Conservation (phyloP, 2,113 vertebrate species). For the Petroica traversi region DNA sequence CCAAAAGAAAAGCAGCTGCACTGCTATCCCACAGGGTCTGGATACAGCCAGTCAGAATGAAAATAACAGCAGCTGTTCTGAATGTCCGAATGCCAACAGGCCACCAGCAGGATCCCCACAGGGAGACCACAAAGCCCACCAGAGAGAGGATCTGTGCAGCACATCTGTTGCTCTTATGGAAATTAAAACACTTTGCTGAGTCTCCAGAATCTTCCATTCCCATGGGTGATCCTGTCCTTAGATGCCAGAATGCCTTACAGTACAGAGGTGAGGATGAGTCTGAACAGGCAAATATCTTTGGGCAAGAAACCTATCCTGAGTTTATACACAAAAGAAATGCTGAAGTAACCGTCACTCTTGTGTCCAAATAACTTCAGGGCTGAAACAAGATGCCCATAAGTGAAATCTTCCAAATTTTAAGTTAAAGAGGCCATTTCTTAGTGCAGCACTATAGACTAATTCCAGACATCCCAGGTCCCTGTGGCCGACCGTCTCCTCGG, state of each 20-base stretch:
- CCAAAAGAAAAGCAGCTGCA: not conserved
- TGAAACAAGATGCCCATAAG: not conserved
- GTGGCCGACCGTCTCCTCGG: accelerated
- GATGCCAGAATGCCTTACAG: not conserved
- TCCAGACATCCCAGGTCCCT: not conserved
- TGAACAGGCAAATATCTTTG: not conserved
- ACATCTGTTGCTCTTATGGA: not conserved
- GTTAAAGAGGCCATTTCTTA: not conserved
- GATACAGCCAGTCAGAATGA: not conserved
- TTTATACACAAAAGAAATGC: not conserved
- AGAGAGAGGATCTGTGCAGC: not conserved
- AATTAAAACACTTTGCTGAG: not conserved
- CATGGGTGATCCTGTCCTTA: not conserved
- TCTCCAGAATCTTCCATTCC: not conserved
- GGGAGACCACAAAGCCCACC: not conserved
- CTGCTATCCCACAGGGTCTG: not conserved
- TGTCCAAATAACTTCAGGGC: not conserved
- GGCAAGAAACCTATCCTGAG: not conserved
- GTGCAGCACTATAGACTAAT: not conserved
- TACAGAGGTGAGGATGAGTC: not conserved
- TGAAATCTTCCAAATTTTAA: not conserved
- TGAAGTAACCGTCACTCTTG: not conserved
- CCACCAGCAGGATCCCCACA: not conserved
- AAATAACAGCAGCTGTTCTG: conserved; percentile 29
- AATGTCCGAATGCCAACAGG: not conserved